Conservation (phyloP, 2,797 vertebrate genomes). For the Typhlichthys eigenmanni region DNA sequence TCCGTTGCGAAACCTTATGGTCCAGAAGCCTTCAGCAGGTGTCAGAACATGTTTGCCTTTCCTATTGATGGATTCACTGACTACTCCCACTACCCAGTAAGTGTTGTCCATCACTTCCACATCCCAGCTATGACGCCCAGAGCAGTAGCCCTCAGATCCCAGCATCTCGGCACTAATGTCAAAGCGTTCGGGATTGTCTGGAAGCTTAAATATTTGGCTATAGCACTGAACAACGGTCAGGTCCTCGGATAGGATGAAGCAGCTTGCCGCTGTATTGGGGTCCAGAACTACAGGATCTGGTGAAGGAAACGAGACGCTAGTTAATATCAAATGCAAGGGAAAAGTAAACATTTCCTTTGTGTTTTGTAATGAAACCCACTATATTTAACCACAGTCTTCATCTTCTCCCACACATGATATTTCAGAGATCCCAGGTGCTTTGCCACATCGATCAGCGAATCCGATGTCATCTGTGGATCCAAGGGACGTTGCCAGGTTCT, state of each 20-base stretch:
- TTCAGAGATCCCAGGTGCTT: slow-evolving; percentile 79
- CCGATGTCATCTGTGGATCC: slow-evolving; percentile 63
- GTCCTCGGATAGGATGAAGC: slow-evolving; percentile 79
- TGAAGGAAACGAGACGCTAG: background rate
- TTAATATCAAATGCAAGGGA: slow-evolving; percentile 1
- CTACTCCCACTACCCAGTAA: slow-evolving; percentile 81
- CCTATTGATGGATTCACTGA: slow-evolving; percentile 75
- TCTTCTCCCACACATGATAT: slow-evolving; percentile 81
- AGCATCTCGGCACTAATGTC: slow-evolving; percentile 79
- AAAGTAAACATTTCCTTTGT: background rate
- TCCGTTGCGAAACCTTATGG: slow-evolving; percentile 77
- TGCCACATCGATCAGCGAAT: slow-evolving; percentile 73
- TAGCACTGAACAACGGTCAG: slow-evolving; percentile 74
- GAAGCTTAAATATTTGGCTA: slow-evolving; percentile 72
- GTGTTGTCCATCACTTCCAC: slow-evolving; percentile 80
- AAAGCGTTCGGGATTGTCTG: slow-evolving; percentile 80
- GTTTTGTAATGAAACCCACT: slow-evolving; percentile 62
- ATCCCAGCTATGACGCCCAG: slow-evolving; percentile 78
- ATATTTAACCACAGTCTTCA: slow-evolving; percentile 74
- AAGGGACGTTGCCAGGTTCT: slow-evolving; percentile 72
- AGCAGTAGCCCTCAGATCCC: slow-evolving; percentile 67
- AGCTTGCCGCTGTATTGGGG: slow-evolving; percentile 80
- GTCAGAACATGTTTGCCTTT: slow-evolving; percentile 82
- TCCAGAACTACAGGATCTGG: slow-evolving; percentile 77
- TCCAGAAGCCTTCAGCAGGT: slow-evolving; percentile 81